Conservation (phyloP, 1,140 invertebrate species). For the Diachasmimorpha longicaudata region DNA sequence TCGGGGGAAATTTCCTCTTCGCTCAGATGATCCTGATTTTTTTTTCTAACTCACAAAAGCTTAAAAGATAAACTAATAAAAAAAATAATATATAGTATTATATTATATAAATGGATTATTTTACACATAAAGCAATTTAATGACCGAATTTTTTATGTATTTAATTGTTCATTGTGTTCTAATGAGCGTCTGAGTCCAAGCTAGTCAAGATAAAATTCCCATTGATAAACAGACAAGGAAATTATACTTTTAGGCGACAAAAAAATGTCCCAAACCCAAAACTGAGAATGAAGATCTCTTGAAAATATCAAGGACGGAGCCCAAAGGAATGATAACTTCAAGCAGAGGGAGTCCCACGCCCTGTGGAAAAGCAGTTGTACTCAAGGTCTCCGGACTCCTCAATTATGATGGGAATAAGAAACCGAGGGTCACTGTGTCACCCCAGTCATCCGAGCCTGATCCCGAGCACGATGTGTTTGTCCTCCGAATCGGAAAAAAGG, state of each 20-base stretch:
- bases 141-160: too few species aligned
- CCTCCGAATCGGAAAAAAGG: constrained; percentile 58
- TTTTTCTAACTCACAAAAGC: too few species aligned
- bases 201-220: too few species aligned
- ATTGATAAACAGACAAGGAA: too few species aligned
- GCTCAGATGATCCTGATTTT: too few species aligned
- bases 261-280: not conserved
- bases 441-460: constrained; percentile 31
- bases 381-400: constrained; percentile 51
- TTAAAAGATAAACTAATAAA: too few species aligned
- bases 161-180: too few species aligned
- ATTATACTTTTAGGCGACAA: not conserved
- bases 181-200: too few species aligned
- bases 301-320: not conserved
- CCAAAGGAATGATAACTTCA: constrained; percentile 34
- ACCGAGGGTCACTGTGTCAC: constrained; percentile 43
- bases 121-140: too few species aligned
- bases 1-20: not conserved
- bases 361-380: constrained; percentile 52
- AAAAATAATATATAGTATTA: too few species aligned
- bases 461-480: constrained; percentile 55
- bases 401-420: constrained; percentile 29
- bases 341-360: constrained; percentile 32
- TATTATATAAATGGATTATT: too few species aligned
- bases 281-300: not conserved